Evolutionary conservation across 2,888 invertebrate species (phyloP).

Genomic region (Glaucopsyche alexis): DNA sequence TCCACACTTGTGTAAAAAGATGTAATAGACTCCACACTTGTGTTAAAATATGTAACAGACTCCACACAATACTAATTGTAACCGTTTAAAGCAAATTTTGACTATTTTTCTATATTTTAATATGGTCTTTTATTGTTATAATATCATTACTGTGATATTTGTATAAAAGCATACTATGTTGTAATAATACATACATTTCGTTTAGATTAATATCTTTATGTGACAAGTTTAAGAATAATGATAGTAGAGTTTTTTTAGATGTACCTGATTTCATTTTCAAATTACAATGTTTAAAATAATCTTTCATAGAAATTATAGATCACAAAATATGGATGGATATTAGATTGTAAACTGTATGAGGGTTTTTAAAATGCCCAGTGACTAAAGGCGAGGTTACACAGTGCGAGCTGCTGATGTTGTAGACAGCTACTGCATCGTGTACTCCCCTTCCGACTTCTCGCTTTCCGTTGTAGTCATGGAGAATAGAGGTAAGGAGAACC

Average conservation of each 20-base stretch:
- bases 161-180: background rate
- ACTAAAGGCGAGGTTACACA: background rate
- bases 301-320: background rate
- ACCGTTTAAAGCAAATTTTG: background rate
- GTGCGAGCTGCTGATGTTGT: no score
- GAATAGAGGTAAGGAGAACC: no score
- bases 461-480: no score
- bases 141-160: conserved; percentile 26
- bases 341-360: background rate
- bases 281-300: background rate
- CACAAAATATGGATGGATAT: background rate
- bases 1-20: no score
- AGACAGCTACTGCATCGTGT: background rate
- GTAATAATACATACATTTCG: conserved; percentile 6
- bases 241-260: background rate
- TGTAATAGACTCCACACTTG: background rate
- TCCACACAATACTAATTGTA: no score
- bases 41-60: background rate
- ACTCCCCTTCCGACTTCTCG: no score
- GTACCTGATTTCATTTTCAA: conserved; percentile 24
- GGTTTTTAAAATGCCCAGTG: background rate
- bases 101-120: background rate
- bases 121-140: background rate
- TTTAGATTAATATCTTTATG: background rate
- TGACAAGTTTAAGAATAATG: background rate